phyloP scores from a whole-genome alignment of 35 echinoderm and acorn worm species.

The Apostichopus japonicus region DNA sequence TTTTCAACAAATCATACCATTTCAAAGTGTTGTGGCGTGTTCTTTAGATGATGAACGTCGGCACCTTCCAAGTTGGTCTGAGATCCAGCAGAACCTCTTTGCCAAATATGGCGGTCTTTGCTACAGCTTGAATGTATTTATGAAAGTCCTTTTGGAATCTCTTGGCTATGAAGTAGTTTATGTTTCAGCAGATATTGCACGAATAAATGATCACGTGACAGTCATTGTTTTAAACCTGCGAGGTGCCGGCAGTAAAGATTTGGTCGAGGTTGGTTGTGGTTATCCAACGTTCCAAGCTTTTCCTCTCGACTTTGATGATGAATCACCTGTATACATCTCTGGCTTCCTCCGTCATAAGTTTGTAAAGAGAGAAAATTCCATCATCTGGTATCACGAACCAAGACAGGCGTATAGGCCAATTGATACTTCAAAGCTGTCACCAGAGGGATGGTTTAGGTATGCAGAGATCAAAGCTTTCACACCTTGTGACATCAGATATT shows the following conservation, averaged over 20 bases:
- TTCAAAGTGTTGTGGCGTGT: conserved; percentile 68
- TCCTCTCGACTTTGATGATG: conserved; percentile 65
- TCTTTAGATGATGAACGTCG: conserved; percentile 12
- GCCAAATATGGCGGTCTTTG: conserved; percentile 63
- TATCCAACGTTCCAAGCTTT: conserved; percentile 71
- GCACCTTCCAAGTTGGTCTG: conserved; percentile 55
- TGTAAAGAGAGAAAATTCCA: conserved; percentile 25
- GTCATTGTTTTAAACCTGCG: conserved; percentile 45
- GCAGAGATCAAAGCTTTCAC: conserved; percentile 20
- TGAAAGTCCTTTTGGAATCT: conserved; percentile 43
- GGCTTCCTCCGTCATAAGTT: conserved; percentile 68
- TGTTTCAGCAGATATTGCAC: conserved; percentile 46
- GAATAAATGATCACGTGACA: conserved; percentile 38
- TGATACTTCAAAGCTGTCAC: neutral
- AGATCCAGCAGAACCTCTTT: conserved; percentile 61
- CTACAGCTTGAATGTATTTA: conserved; percentile 48
- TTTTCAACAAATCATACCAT: conserved; percentile 55
- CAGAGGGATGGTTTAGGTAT: conserved; percentile 21
- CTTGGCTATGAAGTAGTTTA: conserved; percentile 62
- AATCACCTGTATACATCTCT: conserved; percentile 52
- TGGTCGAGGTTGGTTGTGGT: conserved; percentile 72
- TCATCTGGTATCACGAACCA: conserved; percentile 57
- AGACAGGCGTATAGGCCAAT: conserved; percentile 11
- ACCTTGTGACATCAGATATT: neutral
- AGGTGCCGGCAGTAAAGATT: conserved; percentile 53